Percentiles rank a stretch among this genome's conserved stretches.
Evolutionary conservation across 2,113 vertebrate species (phyloP).

Genomic region (Agelaius tricolor): DNA sequence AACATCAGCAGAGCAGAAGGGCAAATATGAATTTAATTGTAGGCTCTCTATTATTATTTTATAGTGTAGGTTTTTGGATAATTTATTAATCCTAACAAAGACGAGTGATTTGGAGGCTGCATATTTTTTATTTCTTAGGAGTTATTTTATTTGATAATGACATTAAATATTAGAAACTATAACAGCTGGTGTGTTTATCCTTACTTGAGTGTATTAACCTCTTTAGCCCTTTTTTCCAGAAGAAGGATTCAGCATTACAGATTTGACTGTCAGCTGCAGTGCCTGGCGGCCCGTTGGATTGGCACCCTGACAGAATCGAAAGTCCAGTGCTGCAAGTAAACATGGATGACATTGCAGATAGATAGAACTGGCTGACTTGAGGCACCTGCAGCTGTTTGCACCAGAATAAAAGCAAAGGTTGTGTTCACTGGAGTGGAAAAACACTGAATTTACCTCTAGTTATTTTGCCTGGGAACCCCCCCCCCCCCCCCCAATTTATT

Average conservation of each 20-base stretch:
- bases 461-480: slow-evolving; percentile 63
- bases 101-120: slow-evolving; percentile 19
- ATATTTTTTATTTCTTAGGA: slow-evolving; percentile 68
- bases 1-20: slow-evolving; percentile 20
- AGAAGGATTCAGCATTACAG: slow-evolving; percentile 83
- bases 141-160: slow-evolving; percentile 82
- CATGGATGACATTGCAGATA: slow-evolving; percentile 79
- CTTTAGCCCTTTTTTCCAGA: slow-evolving; percentile 83
- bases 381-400: slow-evolving; percentile 84
- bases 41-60: slow-evolving; percentile 37
- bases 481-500: accelerated
- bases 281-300: slow-evolving; percentile 80
- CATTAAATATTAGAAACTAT: slow-evolving; percentile 86
- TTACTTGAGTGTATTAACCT: slow-evolving; percentile 90
- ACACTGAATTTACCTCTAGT: slow-evolving; percentile 83
- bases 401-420: slow-evolving; percentile 79
- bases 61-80: slow-evolving; percentile 41
- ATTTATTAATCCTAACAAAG: slow-evolving; percentile 67
- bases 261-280: slow-evolving; percentile 84
- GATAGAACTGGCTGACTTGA: slow-evolving; percentile 78
- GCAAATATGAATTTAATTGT: slow-evolving; percentile 55
- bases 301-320: slow-evolving; percentile 82
- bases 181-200: slow-evolving; percentile 90
- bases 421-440: slow-evolving; percentile 83
- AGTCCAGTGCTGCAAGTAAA: slow-evolving; percentile 84